A percentile compares a stretch with the other conserved stretches of the same genome.
phyloP scores from a whole-genome alignment of 2,113 vertebrate genomes.

The Anguilla japonica region DNA sequence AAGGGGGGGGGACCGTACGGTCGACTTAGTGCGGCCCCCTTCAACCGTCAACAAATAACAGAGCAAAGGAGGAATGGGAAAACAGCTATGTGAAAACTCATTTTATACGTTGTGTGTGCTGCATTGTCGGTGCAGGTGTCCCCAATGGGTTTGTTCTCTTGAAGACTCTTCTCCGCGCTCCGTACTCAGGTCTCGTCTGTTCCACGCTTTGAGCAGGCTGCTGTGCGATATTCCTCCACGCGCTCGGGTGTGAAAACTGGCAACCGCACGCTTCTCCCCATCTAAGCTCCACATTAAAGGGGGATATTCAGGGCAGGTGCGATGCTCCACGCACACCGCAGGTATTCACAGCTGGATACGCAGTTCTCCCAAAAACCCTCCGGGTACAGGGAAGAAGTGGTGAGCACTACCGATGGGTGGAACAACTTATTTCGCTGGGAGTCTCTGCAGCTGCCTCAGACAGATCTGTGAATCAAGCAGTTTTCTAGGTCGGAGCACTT shows the following conservation, averaged over 20 bases:
- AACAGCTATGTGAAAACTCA: too few relatives aligned
- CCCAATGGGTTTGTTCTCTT: background rate
- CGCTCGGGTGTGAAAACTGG: constrained; percentile 25
- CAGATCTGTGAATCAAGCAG: background rate
- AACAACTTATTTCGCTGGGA: too few relatives aligned
- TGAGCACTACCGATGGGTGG: background rate
- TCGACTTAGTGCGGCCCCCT: background rate
- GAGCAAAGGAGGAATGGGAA: background rate
- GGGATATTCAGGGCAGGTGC: background rate
- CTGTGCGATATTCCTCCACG: background rate
- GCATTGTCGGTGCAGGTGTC: background rate
- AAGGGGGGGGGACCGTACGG: background rate
- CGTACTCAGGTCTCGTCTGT: background rate
- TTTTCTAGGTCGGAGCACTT: background rate
- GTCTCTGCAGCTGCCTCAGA: background rate
- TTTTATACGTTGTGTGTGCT: background rate
- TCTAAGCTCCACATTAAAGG: background rate
- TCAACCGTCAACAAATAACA: background rate
- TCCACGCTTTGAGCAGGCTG: background rate
- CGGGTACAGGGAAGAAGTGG: background rate
- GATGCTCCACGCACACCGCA: background rate
- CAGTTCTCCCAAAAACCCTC: background rate
- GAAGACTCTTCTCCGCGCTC: background rate
- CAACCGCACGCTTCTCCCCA: constrained; percentile 1
- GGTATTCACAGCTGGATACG: background rate